Evolutionary conservation across 2,888 invertebrate species (phyloP).

Genomic region (Callyntrura guangdongensis): DNA sequence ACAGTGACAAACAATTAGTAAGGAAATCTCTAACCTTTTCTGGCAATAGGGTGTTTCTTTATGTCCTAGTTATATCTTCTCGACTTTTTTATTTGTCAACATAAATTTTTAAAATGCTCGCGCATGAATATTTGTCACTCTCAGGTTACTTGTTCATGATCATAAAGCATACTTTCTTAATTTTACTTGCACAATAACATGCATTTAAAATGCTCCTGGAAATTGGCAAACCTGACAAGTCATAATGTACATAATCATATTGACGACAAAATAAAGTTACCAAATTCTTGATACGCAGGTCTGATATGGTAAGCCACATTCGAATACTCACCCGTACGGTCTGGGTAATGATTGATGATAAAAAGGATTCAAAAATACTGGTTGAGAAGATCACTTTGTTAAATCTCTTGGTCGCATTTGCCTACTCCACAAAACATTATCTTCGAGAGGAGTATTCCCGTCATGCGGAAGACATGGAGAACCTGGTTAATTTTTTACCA

Average conservation of each 20-base stretch:
- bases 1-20: too few species aligned
- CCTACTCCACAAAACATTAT: slow-evolving; percentile 81
- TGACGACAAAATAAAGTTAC: too few species aligned
- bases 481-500: slow-evolving; percentile 70
- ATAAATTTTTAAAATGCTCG: too few species aligned
- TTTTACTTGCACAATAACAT: too few species aligned
- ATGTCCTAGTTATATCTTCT: background rate
- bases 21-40: too few species aligned
- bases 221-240: too few species aligned
- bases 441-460: slow-evolving; percentile 82
- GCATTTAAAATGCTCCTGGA: too few species aligned
- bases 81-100: slow-evolving; percentile 66
- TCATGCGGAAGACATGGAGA: slow-evolving; percentile 76
- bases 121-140: slow-evolving; percentile 82
- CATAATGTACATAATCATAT: too few species aligned
- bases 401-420: slow-evolving; percentile 74
- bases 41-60: too few species aligned
- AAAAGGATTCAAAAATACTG: slow-evolving; percentile 9
- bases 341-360: slow-evolving; percentile 80
- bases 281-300: too few species aligned
- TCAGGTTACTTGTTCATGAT: too few species aligned
- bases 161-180: too few species aligned
- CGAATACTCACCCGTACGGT: slow-evolving; percentile 79
- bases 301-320: slow-evolving; percentile 69
- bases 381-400: slow-evolving; percentile 80